Base-by-base conservation (phyloP, 2,888 invertebrate genomes). In the Zele albiditarsus region DNA sequence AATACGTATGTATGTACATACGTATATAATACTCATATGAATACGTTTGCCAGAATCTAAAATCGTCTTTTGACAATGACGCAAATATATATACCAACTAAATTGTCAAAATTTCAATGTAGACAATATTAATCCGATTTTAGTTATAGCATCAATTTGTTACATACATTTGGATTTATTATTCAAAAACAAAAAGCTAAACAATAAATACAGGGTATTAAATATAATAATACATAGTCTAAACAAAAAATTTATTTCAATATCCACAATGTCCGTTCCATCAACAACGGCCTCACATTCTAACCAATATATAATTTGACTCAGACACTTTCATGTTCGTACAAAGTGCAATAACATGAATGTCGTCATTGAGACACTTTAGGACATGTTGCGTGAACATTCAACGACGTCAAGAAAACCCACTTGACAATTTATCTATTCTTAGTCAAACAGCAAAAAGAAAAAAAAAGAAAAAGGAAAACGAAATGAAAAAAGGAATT, bases 11-110 rank as follows among this genome's bases (percentile, higher is more conserved):
- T 14, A 33, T 14, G 14, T 25, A 66, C 14, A 46, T 25, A n/a
- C 1, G 20, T 53, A 53, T 8, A 53, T 53, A 53, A 57, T 31
- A 16, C 77, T 78, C 77, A 80, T 77, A 71, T 78, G 58, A 78
- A 76, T 70, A 80, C 82, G 82, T 83, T 83, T 86, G 86, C 86
- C 86, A 86, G 84, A 83, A 68, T 87, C 87, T 87, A 87, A 87
- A 87, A 87, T 81, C 85, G 87, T 87, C 86, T 83, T 81, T 80
- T 83, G 85, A 87, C 86, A 87, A 85, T 86, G 86, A 87, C 87
- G 87, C 82, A 87, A 86, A 85, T 53, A 53, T 53, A 86, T 84
- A 65, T 60, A 84, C 77, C 82, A 80, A 82, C 82, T 53, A 82
- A 84, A 84, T 85, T 81, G 82, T 78, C 77, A 67, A 75, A 74